Evolutionary conservation across 1,140 invertebrate species (phyloP).

Genomic region (Brachionus manjavacas): DNA sequence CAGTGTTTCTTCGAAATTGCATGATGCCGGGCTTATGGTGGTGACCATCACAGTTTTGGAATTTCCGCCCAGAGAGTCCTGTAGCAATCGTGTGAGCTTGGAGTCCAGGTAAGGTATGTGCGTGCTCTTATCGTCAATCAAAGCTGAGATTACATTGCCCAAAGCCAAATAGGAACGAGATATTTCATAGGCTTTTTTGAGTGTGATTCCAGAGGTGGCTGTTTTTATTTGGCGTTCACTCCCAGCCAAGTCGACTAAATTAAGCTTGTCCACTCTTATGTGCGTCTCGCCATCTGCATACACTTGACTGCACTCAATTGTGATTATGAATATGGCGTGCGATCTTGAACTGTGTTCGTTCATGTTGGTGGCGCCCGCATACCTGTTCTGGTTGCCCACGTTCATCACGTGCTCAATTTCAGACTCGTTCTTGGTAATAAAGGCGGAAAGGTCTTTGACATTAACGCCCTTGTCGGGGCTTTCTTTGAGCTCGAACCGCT

Average conservation of each 20-base stretch:
- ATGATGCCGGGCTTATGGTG: constrained; percentile 56
- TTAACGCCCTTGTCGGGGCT: constrained; percentile 14
- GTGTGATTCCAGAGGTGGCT: constrained; percentile 65
- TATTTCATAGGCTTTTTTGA: constrained; percentile 90
- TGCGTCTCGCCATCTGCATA: constrained; percentile 46
- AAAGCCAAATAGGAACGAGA: constrained; percentile 86
- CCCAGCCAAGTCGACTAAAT: constrained; percentile 94
- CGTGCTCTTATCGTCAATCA: constrained; percentile 63
- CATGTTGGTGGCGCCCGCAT: constrained; percentile 94
- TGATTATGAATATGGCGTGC: constrained; percentile 95
- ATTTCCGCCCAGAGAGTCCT: constrained; percentile 56
- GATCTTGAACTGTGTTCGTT: constrained; percentile 97
- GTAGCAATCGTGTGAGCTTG: constrained; percentile 54
- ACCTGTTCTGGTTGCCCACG: constrained; percentile 69
- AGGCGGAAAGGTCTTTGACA: constrained; percentile 64
- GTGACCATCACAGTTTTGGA: constrained; percentile 59
- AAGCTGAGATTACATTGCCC: constrained; percentile 88
- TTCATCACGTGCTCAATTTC: constrained; percentile 72
- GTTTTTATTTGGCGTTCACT: constrained; percentile 95
- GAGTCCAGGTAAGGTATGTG: constrained; percentile 55
- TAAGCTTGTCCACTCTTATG: constrained; percentile 70
- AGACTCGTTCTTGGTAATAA: constrained; percentile 69
- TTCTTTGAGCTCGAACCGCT: constrained; percentile 61
- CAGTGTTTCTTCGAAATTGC: constrained; percentile 58
- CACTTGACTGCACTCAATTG: constrained; percentile 67